These are phyloP conservation scores for Neomonachus schauinslandi DNA, from an alignment of 2,113 vertebrate species.

Conservation along the genomic window DNA sequence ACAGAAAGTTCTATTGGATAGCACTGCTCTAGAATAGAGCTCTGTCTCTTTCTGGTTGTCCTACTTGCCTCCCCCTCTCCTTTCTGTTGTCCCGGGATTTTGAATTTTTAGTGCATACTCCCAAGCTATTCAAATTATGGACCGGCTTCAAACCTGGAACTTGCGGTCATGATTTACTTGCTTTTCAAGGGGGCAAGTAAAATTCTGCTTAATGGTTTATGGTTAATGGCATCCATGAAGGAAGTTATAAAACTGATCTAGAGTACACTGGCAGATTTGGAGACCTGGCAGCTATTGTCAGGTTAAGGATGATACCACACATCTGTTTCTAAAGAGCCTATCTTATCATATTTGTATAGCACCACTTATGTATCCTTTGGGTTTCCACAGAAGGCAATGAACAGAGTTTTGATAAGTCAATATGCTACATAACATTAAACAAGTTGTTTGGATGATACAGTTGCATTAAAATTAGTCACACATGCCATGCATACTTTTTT, in stretches of 20 bases:
- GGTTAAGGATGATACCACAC: neutral
- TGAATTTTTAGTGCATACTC: neutral
- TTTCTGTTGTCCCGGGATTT: conserved; percentile 17
- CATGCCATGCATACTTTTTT: conserved; percentile 61
- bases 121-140: conserved; percentile 28
- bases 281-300: neutral
- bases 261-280: neutral
- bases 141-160: neutral
- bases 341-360: neutral
- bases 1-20: neutral
- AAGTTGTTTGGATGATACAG: conserved; percentile 27
- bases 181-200: conserved; percentile 36
- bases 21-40: neutral
- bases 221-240: neutral
- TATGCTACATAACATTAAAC: conserved; percentile 8
- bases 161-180: neutral
- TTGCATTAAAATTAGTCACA: conserved; percentile 68
- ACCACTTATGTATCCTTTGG: conserved; percentile 14
- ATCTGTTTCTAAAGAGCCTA: neutral
- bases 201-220: conserved; percentile 12
- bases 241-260: neutral
- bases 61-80: neutral
- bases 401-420: neutral
- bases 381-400: neutral
- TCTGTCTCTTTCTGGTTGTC: neutral